A percentile compares a stretch with the other conserved stretches of the same genome.
Evolutionary conservation across 2,888 invertebrate genomes (phyloP).

Genomic region (Aspidapion aeneum): DNA sequence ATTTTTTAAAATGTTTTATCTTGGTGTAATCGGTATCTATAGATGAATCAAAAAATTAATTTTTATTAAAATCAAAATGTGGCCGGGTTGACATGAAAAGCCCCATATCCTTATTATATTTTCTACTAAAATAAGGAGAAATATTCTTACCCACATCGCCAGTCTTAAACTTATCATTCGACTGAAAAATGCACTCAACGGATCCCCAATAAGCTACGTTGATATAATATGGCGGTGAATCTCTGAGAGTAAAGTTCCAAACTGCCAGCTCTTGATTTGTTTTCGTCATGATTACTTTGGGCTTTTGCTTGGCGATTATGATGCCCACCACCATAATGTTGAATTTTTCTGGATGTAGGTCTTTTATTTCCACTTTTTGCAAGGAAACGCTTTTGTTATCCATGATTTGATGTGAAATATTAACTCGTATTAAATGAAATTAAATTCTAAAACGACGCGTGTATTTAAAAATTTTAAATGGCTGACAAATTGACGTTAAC

Average conservation of each 20-base stretch:
- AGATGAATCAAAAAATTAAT: too few species aligned
- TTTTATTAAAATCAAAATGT: too few species aligned
- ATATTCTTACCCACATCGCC: conserved; percentile 62
- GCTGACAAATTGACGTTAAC: too few species aligned
- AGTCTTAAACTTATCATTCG: conserved; percentile 61
- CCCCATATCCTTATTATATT: background rate
- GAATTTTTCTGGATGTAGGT: conserved; percentile 37
- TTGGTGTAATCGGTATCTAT: too few species aligned
- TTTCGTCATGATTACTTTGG: conserved; percentile 54
- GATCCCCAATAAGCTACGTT: conserved; percentile 77
- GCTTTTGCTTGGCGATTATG: conserved; percentile 63
- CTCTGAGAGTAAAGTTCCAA: conserved; percentile 72
- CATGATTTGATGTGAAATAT: background rate
- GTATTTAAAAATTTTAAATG: background rate
- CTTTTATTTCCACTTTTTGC: conserved; percentile 37
- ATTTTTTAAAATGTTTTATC: too few species aligned
- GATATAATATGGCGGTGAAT: conserved; percentile 66
- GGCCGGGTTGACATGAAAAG: too few species aligned
- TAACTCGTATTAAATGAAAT: background rate
- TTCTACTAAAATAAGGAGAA: too few species aligned
- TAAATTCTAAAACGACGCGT: background rate
- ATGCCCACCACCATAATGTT: conserved; percentile 52
- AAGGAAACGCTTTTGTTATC: conserved; percentile 28
- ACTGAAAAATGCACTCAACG: conserved; percentile 57
- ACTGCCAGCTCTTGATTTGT: conserved; percentile 62